Evolutionary conservation across 1,140 invertebrate species (phyloP).

Genomic region (Arion vulgaris): DNA sequence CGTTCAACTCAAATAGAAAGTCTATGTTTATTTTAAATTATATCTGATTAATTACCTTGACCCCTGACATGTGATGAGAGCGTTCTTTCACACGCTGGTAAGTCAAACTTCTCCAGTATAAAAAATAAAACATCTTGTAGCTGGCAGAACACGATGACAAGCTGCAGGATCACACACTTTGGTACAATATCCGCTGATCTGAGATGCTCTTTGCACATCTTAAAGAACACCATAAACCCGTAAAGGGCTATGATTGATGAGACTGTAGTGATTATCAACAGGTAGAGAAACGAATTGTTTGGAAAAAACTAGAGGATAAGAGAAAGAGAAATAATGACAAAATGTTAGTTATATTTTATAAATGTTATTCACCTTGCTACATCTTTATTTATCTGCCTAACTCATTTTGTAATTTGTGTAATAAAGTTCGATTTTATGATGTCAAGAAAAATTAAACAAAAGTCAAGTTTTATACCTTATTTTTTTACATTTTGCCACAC

Average conservation of each 20-base stretch:
- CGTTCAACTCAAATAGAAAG: no score
- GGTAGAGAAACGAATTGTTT: not conserved
- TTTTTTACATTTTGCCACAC: no score
- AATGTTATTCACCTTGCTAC: no score
- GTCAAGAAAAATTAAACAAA: no score
- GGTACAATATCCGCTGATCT: not conserved
- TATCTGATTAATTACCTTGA: no score
- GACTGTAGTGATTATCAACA: not conserved
- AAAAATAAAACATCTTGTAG: not conserved
- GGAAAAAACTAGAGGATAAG: not conserved
- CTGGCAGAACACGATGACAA: not conserved
- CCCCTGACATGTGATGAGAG: conserved; percentile 12
- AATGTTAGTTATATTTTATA: no score
- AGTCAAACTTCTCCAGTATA: not conserved
- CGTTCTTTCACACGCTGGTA: not conserved
- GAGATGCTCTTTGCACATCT: not conserved
- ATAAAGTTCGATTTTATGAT: no score
- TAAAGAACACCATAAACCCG: not conserved
- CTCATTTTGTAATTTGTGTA: no score
- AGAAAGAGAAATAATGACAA: not conserved
- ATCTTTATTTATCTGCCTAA: no score
- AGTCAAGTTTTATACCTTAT: no score
- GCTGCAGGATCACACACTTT: not conserved
- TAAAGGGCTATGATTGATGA: not conserved
- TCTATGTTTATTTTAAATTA: no score